phyloP scores from a whole-genome alignment of 2,113 vertebrate genomes.

The Alosa alosa region DNA sequence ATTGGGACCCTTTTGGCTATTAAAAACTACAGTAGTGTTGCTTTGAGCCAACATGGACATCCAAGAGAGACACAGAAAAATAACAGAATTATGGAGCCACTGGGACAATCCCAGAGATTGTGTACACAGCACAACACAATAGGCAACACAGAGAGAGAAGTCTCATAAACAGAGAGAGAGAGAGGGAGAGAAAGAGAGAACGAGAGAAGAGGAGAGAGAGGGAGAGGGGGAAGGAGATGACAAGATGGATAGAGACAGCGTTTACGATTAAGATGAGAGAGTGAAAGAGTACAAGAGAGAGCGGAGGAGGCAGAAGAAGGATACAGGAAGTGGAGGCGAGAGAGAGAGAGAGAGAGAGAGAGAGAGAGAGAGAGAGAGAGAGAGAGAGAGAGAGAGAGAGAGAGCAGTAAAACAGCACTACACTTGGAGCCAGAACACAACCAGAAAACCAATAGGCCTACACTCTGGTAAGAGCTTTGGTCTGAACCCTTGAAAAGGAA shows the following conservation, averaged over 20 bases:
- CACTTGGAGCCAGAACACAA: not conserved
- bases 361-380: not conserved
- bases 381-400: conserved; percentile 22
- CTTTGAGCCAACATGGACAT: not conserved
- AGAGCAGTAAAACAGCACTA: conserved; percentile 11
- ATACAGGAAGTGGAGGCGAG: not conserved
- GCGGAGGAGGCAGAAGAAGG: not conserved
- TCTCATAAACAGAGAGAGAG: not conserved
- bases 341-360: not conserved
- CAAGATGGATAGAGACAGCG: not conserved
- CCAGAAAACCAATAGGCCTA: not conserved
- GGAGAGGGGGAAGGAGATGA: not conserved
- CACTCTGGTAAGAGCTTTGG: not conserved
- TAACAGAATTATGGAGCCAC: not conserved
- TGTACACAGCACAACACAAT: conserved; percentile 13
- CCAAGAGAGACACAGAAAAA: not conserved
- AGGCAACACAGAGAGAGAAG: not conserved
- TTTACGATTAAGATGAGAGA: not conserved
- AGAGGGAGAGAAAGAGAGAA: not conserved
- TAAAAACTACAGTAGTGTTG: not conserved
- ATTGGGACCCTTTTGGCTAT: not conserved
- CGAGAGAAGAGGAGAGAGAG: not conserved
- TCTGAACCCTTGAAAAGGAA: not conserved
- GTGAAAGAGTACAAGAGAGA: not conserved
- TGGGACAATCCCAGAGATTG: not conserved